phyloP scores from a whole-genome alignment of 2,888 invertebrate species.

The Oligia latruncula region DNA sequence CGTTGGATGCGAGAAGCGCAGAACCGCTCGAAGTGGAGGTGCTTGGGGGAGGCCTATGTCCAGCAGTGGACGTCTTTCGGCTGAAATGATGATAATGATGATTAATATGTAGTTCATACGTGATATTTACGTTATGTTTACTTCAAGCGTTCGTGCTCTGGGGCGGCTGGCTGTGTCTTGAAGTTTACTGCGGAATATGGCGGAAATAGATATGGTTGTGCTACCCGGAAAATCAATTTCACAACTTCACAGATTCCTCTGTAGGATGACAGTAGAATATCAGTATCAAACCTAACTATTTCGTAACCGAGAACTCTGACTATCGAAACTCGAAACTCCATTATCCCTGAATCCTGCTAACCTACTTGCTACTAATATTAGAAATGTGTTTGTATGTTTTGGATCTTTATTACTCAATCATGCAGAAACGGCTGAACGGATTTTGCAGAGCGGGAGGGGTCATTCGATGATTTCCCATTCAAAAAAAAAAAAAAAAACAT shows the following conservation, averaged over 20 bases:
- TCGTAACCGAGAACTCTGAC: not conserved
- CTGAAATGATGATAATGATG: too few relatives aligned
- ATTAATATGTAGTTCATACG: too few relatives aligned
- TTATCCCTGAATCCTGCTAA: slow-evolving; percentile 1
- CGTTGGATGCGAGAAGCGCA: too few relatives aligned
- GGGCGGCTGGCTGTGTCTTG: not conserved
- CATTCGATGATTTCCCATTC: too few relatives aligned
- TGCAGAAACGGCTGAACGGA: not conserved
- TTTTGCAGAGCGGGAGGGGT: not conserved
- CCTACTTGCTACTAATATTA: not conserved
- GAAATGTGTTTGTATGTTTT: not conserved
- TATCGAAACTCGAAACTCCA: slow-evolving; percentile 16
- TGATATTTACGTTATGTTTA: not conserved
- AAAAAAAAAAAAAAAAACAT: too few relatives aligned
- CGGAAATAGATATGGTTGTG: not conserved
- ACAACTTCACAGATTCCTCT: not conserved
- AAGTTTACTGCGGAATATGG: not conserved
- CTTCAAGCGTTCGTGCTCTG: not conserved
- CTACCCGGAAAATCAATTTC: not conserved
- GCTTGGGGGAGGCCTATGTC: too few relatives aligned
- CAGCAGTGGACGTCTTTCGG: too few relatives aligned
- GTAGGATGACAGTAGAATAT: not conserved
- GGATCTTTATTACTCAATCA: not conserved
- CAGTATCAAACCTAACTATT: slow-evolving; percentile 17
- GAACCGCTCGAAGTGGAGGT: too few relatives aligned